A percentile compares a stretch with the other conserved stretches of the same genome.
Evolutionary conservation across 2,113 vertebrate genomes (phyloP).

Genomic region (Tyto alba): DNA sequence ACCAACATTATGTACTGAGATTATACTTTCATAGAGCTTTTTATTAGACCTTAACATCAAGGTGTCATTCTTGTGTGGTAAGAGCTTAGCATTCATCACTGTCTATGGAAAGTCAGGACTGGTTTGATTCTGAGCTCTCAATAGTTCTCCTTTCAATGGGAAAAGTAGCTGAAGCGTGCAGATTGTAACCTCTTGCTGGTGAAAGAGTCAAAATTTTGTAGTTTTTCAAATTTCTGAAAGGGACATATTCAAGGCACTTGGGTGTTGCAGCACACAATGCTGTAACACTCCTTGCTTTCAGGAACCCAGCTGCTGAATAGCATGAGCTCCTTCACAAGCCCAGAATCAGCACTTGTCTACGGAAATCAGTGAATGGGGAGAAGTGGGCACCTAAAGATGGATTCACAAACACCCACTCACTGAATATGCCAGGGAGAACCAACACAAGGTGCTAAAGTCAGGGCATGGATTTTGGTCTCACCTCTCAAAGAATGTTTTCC

Average conservation of each 20-base stretch:
- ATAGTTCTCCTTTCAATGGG: neutral
- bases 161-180: neutral
- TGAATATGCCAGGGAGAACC: neutral
- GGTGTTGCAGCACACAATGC: neutral
- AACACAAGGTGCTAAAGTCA: neutral
- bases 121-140: neutral
- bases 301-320: neutral
- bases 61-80: neutral
- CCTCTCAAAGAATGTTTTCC: neutral
- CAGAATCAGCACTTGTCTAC: neutral
- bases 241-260: neutral
- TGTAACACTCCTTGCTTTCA: neutral
- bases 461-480: neutral
- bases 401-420: neutral
- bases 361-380: neutral
- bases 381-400: neutral
- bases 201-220: neutral
- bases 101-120: neutral
- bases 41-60: neutral
- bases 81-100: neutral
- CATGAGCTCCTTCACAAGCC: neutral
- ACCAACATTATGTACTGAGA: neutral
- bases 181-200: neutral
- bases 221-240: neutral
- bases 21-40: neutral